phyloP scores from a whole-genome alignment of 2,113 vertebrate genomes.

The Phylloscopus whistleri region DNA sequence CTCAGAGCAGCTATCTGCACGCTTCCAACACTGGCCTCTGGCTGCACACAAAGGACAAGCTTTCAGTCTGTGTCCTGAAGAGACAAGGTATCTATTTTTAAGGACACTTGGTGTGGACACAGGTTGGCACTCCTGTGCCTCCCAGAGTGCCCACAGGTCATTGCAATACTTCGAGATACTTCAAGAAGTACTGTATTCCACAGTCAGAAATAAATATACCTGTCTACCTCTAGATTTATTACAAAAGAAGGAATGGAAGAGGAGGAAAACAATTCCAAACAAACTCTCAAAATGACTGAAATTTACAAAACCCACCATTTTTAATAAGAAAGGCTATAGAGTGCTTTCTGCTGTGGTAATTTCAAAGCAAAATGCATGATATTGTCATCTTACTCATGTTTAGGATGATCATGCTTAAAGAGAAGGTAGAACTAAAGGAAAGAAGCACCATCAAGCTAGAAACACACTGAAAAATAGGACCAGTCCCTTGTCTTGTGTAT shows the following conservation, averaged over 20 bases:
- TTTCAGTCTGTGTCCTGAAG: not conserved
- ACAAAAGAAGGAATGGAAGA: not conserved
- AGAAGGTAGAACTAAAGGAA: not conserved
- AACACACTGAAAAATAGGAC: not conserved
- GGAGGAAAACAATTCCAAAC: not conserved
- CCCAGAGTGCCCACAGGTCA: not conserved
- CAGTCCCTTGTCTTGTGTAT: not conserved
- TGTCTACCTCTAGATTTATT: not conserved
- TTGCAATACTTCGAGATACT: not conserved
- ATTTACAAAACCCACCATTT: fast-evolving
- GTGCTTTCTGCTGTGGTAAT: not conserved
- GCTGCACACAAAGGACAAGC: not conserved
- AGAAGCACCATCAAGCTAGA: not conserved
- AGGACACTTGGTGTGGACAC: not conserved
- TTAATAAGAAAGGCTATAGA: not conserved
- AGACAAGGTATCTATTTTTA: not conserved
- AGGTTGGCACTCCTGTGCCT: not conserved
- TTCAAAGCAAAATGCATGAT: not conserved
- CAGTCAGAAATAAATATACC: not conserved
- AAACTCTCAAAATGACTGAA: not conserved
- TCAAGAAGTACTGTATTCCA: not conserved
- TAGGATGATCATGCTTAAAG: not conserved
- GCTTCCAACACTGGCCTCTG: not conserved
- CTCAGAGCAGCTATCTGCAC: not conserved
- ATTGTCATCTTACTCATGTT: not conserved